These are phyloP conservation scores for Drosophila rellima DNA, from an alignment of 2,888 invertebrate species.

Conservation along the genomic window DNA sequence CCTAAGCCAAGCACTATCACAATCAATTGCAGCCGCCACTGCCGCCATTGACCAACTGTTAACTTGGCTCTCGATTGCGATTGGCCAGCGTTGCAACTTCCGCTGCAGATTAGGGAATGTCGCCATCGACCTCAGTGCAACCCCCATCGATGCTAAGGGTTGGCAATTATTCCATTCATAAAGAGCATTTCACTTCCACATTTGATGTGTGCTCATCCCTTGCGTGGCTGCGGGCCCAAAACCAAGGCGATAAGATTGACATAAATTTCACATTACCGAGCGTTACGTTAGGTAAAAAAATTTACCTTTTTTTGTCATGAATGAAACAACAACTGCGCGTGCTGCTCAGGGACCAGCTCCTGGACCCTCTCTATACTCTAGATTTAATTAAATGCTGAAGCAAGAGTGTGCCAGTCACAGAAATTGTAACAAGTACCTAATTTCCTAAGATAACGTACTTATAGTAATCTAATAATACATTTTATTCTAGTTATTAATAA, in stretches of 20 bases:
- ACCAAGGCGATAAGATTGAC: slow-evolving; percentile 75
- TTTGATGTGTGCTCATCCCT: slow-evolving; percentile 51
- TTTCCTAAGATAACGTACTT: too few relatives aligned
- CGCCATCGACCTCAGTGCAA: slow-evolving; percentile 32
- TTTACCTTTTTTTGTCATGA: slow-evolving; percentile 61
- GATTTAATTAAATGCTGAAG: neutral
- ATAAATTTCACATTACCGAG: slow-evolving; percentile 75
- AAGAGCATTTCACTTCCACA: slow-evolving; percentile 54
- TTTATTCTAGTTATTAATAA: too few relatives aligned
- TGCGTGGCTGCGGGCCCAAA: slow-evolving; percentile 32
- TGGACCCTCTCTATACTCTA: slow-evolving; percentile 21
- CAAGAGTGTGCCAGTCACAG: neutral
- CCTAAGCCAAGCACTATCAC: slow-evolving; percentile 37
- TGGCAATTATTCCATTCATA: slow-evolving; percentile 66
- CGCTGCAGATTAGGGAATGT: slow-evolving; percentile 50
- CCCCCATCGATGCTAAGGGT: slow-evolving; percentile 52
- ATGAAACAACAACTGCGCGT: slow-evolving; percentile 63
- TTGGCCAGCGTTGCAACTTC: slow-evolving; percentile 55
- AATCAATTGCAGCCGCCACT: slow-evolving; percentile 60
- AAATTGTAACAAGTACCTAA: too few relatives aligned
- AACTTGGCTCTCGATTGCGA: slow-evolving; percentile 48
- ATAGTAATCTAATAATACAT: too few relatives aligned
- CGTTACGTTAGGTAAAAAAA: slow-evolving; percentile 47
- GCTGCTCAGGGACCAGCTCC: slow-evolving; percentile 25
- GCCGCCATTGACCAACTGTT: slow-evolving; percentile 75